phyloP scores from a whole-genome alignment of 2,113 vertebrate species.

The Uria aalge region DNA sequence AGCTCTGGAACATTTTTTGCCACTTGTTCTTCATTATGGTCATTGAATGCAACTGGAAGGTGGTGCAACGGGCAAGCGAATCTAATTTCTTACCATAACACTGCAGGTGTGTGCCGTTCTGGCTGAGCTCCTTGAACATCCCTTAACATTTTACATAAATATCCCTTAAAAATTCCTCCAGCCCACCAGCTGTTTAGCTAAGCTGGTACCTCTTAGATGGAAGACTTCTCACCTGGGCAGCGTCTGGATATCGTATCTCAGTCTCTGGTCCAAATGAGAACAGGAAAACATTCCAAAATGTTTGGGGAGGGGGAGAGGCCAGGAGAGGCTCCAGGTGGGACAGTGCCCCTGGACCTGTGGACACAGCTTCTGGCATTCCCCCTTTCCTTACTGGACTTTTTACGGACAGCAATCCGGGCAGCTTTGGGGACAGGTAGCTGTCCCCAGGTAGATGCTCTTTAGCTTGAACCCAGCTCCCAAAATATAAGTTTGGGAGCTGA shows the following conservation, averaged over 20 bases:
- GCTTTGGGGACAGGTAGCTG: neutral
- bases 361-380: neutral
- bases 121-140: neutral
- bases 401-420: fast-evolving
- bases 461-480: neutral
- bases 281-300: neutral
- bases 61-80: too few relatives aligned
- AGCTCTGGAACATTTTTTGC: neutral
- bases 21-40: neutral
- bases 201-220: neutral
- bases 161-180: neutral
- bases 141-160: neutral
- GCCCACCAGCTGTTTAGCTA: neutral
- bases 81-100: neutral
- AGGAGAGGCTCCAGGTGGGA: neutral
- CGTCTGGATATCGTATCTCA: neutral
- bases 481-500: neutral
- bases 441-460: neutral
- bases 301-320: neutral
- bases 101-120: neutral
- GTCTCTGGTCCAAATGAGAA: neutral
- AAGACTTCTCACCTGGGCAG: neutral
- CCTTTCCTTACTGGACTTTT: fast-evolving
- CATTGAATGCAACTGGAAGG: neutral
- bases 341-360: neutral